phyloP scores from a whole-genome alignment of 2,888 invertebrate species.

The Holacanthella duospinosa region DNA sequence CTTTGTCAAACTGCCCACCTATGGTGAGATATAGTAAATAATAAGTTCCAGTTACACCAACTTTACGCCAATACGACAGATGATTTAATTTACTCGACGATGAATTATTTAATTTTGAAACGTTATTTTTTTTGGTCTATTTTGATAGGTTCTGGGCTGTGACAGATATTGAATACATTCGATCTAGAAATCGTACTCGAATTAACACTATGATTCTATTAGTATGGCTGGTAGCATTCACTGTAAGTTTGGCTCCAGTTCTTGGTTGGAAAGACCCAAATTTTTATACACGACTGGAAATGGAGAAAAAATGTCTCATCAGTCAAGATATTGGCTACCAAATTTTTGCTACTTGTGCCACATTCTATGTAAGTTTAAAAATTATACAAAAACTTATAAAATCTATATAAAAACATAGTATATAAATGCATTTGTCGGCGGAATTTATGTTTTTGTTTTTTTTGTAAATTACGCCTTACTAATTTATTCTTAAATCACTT shows the following conservation, averaged over 20 bases:
- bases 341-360: conserved; percentile 42
- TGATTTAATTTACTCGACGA: neutral
- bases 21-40: neutral
- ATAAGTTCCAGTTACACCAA: too few relatives aligned
- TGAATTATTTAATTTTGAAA: neutral
- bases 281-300: conserved; percentile 50
- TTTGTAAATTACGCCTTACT: conserved; percentile 70
- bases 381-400: too few relatives aligned
- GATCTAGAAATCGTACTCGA: conserved; percentile 63
- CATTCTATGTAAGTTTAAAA: conserved; percentile 15
- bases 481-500: conserved; percentile 84
- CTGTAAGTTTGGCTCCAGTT: conserved; percentile 77
- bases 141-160: conserved; percentile 72
- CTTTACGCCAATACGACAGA: too few relatives aligned
- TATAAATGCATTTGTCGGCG: too few relatives aligned
- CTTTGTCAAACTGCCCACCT: neutral
- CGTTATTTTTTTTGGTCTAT: conserved; percentile 16
- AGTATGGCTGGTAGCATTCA: conserved; percentile 71
- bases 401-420: too few relatives aligned
- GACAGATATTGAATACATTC: conserved; percentile 80
- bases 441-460: too few relatives aligned
- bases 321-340: conserved; percentile 62
- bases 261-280: conserved; percentile 69
- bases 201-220: conserved; percentile 70
- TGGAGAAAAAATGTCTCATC: conserved; percentile 58